These are phyloP conservation scores for Oxycera nigricornis DNA, from an alignment of 2,888 invertebrate genomes.

Conservation along the genomic window DNA sequence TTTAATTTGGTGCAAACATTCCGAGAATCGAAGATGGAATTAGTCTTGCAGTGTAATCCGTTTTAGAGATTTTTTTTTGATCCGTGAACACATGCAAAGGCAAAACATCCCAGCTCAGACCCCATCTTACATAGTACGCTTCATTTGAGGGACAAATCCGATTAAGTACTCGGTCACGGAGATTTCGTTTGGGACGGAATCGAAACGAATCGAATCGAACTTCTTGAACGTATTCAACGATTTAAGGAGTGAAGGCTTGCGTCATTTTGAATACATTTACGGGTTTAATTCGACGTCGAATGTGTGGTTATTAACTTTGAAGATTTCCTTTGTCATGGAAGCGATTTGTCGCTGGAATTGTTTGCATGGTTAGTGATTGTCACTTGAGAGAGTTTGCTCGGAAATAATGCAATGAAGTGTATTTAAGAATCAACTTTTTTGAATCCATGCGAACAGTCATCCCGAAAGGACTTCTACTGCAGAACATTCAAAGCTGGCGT, in stretches of 20 bases:
- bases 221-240: conserved; percentile 9
- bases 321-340: no score
- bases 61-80: conserved; percentile 16
- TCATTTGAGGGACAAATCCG: conserved; percentile 52
- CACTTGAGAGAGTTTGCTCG: no score
- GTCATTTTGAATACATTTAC: neutral
- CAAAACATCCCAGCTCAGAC: conserved; percentile 40
- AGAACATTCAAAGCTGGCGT: no score
- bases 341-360: no score
- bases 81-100: conserved; percentile 14
- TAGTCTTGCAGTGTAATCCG: conserved; percentile 36
- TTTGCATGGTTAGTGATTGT: neutral
- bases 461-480: no score
- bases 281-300: no score
- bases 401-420: no score
- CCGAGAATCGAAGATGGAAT: conserved; percentile 31
- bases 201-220: no score
- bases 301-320: no score
- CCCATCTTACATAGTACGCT: conserved; percentile 48
- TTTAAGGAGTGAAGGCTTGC: neutral
- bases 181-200: conserved; percentile 12
- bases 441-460: no score
- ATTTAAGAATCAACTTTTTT: no score
- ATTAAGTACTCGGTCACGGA: conserved; percentile 47
- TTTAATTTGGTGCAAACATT: conserved; percentile 30